These are phyloP conservation scores for Thermophis baileyi DNA, from an alignment of 2,113 vertebrate genomes.

Conservation along the genomic window DNA sequence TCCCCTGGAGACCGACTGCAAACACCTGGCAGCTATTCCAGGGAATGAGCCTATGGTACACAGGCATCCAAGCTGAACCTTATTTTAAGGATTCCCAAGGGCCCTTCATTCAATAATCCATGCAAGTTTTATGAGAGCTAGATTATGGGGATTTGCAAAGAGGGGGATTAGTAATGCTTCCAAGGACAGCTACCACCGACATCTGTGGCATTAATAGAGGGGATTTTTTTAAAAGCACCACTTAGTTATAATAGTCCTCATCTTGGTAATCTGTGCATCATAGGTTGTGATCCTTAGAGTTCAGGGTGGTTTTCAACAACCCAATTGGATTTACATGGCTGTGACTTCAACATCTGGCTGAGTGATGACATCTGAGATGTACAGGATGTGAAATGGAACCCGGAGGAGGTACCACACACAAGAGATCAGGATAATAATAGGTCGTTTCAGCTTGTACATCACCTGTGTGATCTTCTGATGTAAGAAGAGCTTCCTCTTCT, in stretches of 20 bases:
- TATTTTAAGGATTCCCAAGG: constrained; percentile 71
- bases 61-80: constrained; percentile 59
- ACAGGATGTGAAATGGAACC: constrained; percentile 40
- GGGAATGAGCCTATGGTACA: constrained; percentile 41
- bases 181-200: constrained; percentile 65
- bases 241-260: constrained; percentile 61
- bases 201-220: constrained; percentile 73
- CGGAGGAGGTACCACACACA: constrained; percentile 43
- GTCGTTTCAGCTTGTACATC: constrained; percentile 43
- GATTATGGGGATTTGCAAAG: constrained; percentile 74
- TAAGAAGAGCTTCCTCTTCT: constrained; percentile 60
- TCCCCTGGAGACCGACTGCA: constrained; percentile 49
- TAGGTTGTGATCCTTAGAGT: constrained; percentile 62
- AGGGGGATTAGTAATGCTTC: constrained; percentile 70
- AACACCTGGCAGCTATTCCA: constrained; percentile 72
- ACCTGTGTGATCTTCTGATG: constrained; percentile 48
- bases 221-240: constrained; percentile 44
- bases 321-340: constrained; percentile 49
- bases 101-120: constrained; percentile 77
- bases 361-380: constrained; percentile 60
- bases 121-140: constrained; percentile 71
- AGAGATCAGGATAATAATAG: constrained; percentile 39
- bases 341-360: constrained; percentile 67
- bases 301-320: constrained; percentile 47
- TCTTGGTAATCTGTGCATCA: constrained; percentile 51